Evolutionary conservation across 2,797 vertebrate species (phyloP).

Genomic region (Paramormyrops hopkinsi): DNA sequence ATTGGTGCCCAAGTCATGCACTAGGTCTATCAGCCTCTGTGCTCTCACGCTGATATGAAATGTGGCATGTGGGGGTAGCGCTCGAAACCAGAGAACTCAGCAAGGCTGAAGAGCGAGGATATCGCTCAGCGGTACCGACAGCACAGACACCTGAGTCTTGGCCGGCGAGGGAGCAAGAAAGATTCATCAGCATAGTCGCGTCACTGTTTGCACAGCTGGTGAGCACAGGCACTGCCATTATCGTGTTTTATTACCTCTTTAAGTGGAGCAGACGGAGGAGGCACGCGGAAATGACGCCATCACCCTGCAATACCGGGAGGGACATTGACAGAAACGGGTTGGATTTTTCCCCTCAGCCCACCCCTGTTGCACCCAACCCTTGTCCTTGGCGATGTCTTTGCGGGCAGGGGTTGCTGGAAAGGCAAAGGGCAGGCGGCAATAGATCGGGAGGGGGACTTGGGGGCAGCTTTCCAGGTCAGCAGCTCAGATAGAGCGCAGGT

Average conservation of each 20-base stretch:
- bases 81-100: not conserved
- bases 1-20: not conserved
- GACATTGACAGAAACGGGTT: conserved; percentile 5
- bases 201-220: conserved; percentile 12
- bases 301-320: not conserved
- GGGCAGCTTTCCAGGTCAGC: conserved; percentile 59
- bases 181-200: conserved; percentile 9
- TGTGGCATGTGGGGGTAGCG: not conserved
- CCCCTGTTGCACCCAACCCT: not conserved
- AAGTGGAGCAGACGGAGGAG: not conserved
- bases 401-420: conserved; percentile 52
- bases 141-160: not conserved
- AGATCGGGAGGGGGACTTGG: conserved; percentile 20
- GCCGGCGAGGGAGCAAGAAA: not conserved
- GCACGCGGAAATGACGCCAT: not conserved
- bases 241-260: conserved; percentile 21
- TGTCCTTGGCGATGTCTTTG: conserved; percentile 36
- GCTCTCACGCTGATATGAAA: not conserved
- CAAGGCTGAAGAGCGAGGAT: not conserved
- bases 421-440: conserved; percentile 41
- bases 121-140: not conserved
- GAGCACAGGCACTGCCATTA: conserved; percentile 4
- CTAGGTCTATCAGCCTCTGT: not conserved
- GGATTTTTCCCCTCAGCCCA: not conserved
- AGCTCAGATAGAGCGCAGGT: conserved; percentile 59